phyloP scores from a whole-genome alignment of 2,797 vertebrate species.

The Enteromius thamalakanensis region DNA sequence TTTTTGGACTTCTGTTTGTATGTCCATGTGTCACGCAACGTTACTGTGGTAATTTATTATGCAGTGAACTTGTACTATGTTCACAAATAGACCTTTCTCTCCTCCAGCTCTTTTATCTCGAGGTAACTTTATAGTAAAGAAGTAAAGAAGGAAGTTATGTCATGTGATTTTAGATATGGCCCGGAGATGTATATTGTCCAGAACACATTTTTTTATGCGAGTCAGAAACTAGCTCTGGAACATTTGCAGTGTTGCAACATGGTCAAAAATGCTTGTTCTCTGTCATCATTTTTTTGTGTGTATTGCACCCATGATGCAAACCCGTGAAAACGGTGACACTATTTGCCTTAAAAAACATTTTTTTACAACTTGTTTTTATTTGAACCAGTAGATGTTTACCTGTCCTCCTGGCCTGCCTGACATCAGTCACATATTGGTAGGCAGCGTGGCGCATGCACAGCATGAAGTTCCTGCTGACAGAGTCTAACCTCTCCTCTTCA shows the following conservation, averaged over 20 bases:
- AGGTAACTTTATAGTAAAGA: neutral
- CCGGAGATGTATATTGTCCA: conserved; percentile 33
- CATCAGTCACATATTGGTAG: conserved; percentile 19
- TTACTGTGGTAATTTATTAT: conserved; percentile 17
- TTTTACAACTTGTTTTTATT: neutral
- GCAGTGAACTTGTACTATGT: conserved; percentile 13
- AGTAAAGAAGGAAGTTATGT: conserved; percentile 30
- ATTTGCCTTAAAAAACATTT: conserved; percentile 4
- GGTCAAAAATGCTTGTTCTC: conserved; percentile 7
- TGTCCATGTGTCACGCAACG: conserved; percentile 6
- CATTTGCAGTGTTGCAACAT: neutral
- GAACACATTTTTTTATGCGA: conserved; percentile 6
- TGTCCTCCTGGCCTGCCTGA: conserved; percentile 10
- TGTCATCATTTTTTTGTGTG: neutral
- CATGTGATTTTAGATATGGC: conserved; percentile 26
- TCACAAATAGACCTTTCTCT: conserved; percentile 1
- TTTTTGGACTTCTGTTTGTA: conserved; percentile 40
- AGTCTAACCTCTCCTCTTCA: conserved; percentile 54
- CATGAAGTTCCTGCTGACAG: conserved; percentile 63
- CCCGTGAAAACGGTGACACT: conserved; percentile 5
- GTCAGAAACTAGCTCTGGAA: neutral
- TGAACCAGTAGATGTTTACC: neutral
- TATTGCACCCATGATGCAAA: conserved; percentile 47
- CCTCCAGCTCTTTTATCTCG: neutral
- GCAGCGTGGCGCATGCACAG: neutral